A percentile compares a stretch with the other conserved stretches of the same genome.
Conservation (phyloP, 2,113 vertebrate genomes). For the Sapajus apella region DNA sequence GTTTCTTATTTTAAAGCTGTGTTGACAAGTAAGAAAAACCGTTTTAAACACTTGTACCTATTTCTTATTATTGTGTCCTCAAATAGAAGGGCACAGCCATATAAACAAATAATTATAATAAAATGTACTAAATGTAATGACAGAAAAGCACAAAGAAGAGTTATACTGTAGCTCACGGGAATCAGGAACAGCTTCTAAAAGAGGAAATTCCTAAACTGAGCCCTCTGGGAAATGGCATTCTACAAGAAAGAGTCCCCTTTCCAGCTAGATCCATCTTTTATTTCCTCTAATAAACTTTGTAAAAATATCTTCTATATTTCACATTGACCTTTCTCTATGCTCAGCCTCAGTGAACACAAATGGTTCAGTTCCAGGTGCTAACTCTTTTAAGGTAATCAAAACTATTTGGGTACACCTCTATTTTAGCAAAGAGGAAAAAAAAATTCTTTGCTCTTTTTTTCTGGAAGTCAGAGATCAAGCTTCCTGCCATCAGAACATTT, state of each 20-base stretch:
- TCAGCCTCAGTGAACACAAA: background rate
- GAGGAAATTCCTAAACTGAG: background rate
- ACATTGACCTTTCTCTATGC: background rate
- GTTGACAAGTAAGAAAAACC: background rate
- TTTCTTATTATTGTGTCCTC: background rate
- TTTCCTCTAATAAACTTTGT: background rate
- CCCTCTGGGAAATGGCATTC: background rate
- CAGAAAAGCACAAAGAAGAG: background rate
- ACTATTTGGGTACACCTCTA: background rate
- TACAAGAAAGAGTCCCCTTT: background rate
- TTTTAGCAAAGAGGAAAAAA: too few species aligned
- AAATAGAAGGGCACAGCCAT: background rate
- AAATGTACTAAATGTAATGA: background rate
- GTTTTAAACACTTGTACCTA: background rate
- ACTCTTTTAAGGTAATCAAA: background rate
- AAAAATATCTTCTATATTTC: background rate
- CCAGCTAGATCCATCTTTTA: background rate
- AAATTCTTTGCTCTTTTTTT: background rate
- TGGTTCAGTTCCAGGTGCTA: background rate
- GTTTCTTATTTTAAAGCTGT: background rate
- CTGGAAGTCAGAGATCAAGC: background rate
- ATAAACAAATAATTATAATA: background rate
- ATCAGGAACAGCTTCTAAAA: background rate
- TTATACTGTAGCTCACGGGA: background rate
- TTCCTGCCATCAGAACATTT: background rate